Conservation (phyloP, 2,113 vertebrate genomes). For the Cairina moschata region DNA sequence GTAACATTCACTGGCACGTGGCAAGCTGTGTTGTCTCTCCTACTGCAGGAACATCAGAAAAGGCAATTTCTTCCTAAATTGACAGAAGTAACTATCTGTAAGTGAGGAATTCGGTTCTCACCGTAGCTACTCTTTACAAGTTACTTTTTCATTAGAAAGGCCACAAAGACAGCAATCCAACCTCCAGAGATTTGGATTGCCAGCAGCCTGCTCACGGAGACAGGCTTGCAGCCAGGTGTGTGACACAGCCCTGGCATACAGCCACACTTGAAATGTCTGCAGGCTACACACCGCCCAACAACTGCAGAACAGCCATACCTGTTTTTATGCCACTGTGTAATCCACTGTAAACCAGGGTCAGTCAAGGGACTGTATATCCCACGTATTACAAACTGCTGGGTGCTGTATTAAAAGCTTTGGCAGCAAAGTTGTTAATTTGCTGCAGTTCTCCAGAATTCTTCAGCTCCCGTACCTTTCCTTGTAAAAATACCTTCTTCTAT, state of each 20-base stretch:
- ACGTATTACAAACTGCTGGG: not conserved
- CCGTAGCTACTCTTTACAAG: not conserved
- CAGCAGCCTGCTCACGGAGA: not conserved
- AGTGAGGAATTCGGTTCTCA: not conserved
- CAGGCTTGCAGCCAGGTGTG: not conserved
- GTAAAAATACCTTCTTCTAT: not conserved
- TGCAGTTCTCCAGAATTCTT: not conserved
- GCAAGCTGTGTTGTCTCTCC: not conserved
- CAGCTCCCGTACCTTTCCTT: not conserved
- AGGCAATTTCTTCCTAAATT: not conserved
- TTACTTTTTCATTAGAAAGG: not conserved
- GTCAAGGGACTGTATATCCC: not conserved
- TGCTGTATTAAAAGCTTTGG: not conserved
- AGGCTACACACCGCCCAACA: not conserved
- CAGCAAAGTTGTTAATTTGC: not conserved
- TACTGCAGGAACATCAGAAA: not conserved
- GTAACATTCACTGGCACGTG: not conserved
- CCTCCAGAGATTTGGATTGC: not conserved
- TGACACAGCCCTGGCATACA: not conserved
- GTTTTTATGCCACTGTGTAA: not conserved
- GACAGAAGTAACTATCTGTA: not conserved
- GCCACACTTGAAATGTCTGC: not conserved
- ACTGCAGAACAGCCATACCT: not conserved
- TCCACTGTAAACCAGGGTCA: not conserved
- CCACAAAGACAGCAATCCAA: fast-evolving